These are phyloP conservation scores for Charadrius vociferus DNA, from an alignment of 2,113 vertebrate genomes.

Conservation along the genomic window DNA sequence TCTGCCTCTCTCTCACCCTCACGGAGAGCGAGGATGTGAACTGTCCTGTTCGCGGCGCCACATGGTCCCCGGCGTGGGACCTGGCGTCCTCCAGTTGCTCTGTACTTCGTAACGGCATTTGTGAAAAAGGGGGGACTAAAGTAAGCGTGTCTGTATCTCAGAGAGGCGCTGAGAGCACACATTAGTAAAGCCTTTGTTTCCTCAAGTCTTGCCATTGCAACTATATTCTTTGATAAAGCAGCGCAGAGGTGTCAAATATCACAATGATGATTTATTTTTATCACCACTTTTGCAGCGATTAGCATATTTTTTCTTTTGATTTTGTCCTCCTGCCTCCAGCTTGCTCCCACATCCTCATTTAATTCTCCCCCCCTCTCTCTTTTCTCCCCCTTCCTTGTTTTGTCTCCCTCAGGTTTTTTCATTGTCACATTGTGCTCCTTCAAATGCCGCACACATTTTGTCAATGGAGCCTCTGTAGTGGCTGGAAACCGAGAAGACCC, in stretches of 20 bases:
- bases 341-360: neutral
- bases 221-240: neutral
- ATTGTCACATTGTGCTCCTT: conserved; percentile 60
- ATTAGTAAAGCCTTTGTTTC: neutral
- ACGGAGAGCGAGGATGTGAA: neutral
- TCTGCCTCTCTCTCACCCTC: neutral
- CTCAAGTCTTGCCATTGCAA: neutral
- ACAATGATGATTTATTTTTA: neutral
- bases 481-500: conserved; percentile 62
- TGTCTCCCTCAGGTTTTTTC: conserved; percentile 52
- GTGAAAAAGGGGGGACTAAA: neutral
- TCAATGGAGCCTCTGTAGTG: conserved; percentile 65
- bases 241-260: neutral
- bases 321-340: neutral
- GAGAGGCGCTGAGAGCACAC: neutral
- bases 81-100: neutral
- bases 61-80: neutral
- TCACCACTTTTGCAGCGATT: neutral
- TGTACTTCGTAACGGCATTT: neutral
- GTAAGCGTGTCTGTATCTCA: neutral
- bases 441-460: conserved; percentile 22
- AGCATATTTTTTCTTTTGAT: conserved; percentile 6
- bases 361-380: neutral
- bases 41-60: neutral
- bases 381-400: neutral